Conservation (phyloP, 1,140 invertebrate genomes). For the Physella acuta region DNA sequence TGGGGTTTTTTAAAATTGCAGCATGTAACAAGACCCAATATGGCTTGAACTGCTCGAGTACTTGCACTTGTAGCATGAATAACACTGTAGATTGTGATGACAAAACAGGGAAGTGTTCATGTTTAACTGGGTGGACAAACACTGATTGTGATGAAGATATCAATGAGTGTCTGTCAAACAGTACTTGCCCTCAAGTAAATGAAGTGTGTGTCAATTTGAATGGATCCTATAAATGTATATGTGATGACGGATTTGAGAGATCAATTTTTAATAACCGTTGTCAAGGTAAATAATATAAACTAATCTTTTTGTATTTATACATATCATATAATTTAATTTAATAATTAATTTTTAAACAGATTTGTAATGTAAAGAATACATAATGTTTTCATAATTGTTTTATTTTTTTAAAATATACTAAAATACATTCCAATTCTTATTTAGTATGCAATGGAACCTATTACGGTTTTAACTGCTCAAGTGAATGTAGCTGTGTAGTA, state of each 20-base stretch:
- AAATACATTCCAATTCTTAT: too few relatives aligned
- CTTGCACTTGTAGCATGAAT: not conserved
- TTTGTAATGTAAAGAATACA: too few relatives aligned
- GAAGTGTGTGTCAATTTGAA: slow-evolving; percentile 6
- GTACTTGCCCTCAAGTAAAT: not conserved
- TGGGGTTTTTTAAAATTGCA: not conserved
- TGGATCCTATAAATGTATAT: slow-evolving; percentile 10
- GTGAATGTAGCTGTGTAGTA: not conserved
- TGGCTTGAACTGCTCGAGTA: not conserved
- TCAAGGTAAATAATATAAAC: too few relatives aligned
- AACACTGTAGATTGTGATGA: not conserved
- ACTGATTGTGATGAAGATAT: not conserved
- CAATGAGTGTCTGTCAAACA: not conserved
- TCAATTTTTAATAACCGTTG: not conserved
- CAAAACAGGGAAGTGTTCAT: not conserved
- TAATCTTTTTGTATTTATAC: too few relatives aligned
- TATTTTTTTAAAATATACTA: too few relatives aligned
- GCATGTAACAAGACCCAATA: not conserved
- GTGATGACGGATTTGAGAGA: not conserved
- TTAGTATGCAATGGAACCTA: not conserved
- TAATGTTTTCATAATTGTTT: too few relatives aligned
- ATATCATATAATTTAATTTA: too few relatives aligned
- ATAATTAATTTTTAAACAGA: too few relatives aligned
- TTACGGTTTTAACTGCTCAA: not conserved
- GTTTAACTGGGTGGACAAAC: not conserved